Conservation (phyloP, 1,140 invertebrate species). For the Lasioglossum albipes region DNA sequence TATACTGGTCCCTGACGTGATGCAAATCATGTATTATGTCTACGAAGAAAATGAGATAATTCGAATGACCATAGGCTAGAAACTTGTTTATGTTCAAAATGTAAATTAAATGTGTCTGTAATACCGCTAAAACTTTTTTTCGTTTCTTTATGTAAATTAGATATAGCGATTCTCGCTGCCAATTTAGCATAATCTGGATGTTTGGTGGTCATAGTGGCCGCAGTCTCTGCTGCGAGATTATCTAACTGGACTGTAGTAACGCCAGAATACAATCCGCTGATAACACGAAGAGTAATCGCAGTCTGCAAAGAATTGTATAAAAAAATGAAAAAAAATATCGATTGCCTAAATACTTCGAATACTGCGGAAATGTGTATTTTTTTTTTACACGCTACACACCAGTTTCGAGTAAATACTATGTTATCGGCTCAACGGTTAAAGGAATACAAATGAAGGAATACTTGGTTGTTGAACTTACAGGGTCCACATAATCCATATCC, state of each 20-base stretch:
- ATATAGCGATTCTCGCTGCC: slow-evolving; percentile 96
- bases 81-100: too few relatives aligned
- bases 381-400: too few relatives aligned
- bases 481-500: slow-evolving; percentile 97
- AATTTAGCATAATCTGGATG: slow-evolving; percentile 98
- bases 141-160: slow-evolving; percentile 98
- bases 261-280: slow-evolving; percentile 96
- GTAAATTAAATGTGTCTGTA: slow-evolving; percentile 6
- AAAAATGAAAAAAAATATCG: neutral
- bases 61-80: neutral
- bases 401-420: too few relatives aligned
- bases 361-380: too few relatives aligned
- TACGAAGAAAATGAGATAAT: slow-evolving; percentile 71
- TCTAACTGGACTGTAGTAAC: slow-evolving; percentile 98
- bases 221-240: slow-evolving; percentile 97
- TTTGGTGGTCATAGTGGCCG: slow-evolving; percentile 96
- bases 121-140: slow-evolving; percentile 93
- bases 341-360: too few relatives aligned
- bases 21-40: slow-evolving; percentile 95
- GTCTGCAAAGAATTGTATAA: slow-evolving; percentile 80
- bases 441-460: neutral
- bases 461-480: slow-evolving; percentile 84
- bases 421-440: too few relatives aligned
- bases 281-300: slow-evolving; percentile 92
- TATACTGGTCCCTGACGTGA: slow-evolving; percentile 87